Conservation (phyloP, 1,140 invertebrate species). For the Mycetomoellerius zeteki region DNA sequence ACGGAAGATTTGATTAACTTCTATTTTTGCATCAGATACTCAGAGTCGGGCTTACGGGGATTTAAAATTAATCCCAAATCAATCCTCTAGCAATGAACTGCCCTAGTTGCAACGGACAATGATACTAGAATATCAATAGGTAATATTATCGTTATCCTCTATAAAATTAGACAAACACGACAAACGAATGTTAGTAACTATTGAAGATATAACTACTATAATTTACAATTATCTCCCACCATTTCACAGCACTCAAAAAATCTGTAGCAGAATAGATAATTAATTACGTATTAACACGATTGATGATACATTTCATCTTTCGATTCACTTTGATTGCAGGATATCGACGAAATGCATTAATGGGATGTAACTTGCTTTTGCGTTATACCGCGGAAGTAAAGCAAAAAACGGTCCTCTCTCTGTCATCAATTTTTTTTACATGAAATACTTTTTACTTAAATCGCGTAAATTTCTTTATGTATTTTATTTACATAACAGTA, state of each 20-base stretch:
- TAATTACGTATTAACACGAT: background rate
- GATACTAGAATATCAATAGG: too few relatives aligned
- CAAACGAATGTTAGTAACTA: background rate
- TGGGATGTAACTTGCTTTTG: background rate
- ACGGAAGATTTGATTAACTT: background rate
- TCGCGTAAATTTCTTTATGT: background rate
- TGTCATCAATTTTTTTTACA: background rate
- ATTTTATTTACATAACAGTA: too few relatives aligned
- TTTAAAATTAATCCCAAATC: slow-evolving; percentile 46
- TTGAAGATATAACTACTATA: background rate
- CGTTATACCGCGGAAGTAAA: background rate
- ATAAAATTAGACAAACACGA: background rate
- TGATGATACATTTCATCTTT: background rate
- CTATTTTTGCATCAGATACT: slow-evolving; percentile 17
- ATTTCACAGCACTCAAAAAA: background rate
- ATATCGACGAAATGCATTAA: background rate
- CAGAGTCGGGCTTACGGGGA: background rate
- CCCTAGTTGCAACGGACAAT: background rate
- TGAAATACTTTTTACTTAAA: background rate
- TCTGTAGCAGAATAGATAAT: background rate
- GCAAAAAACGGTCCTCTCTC: background rate
- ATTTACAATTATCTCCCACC: background rate
- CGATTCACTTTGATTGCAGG: background rate
- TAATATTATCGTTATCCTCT: background rate
- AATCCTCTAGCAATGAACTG: slow-evolving; percentile 12